Evolutionary conservation across 2,113 vertebrate genomes (phyloP), one percentile per base, ranked within the genome.

Genomic region (Cyanocitta stelleri): DNA sequence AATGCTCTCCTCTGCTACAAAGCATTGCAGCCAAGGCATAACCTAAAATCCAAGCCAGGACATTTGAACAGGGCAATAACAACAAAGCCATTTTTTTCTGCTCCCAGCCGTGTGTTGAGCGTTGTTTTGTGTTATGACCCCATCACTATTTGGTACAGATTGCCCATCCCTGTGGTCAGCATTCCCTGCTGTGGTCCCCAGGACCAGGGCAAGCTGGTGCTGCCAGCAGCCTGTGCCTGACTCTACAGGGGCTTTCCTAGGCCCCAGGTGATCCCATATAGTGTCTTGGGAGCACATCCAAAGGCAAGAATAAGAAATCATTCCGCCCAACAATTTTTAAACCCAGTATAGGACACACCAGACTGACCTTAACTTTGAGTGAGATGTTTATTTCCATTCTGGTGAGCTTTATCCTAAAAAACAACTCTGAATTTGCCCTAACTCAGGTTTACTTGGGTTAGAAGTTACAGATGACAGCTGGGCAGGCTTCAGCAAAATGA

Each of bases 91-190:
- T 63, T 66, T 87, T 72, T 39, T 41, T 16, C 24, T 6, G 4
- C 33, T 78, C 44, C 27, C 79, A 95, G 68, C 75, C 86, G 51
- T 2, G 1, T 32, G 35, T n/a, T 48, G 71, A 79, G 44, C 4
- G 2, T 8, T 59, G 17, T 59, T 91, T 52, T 0, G 0, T 29
- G 27, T 48, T 73, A 68, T 18, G 35, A 55, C 9, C 13, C 30
- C n/a, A 35, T 52, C 48, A 14, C 54, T 33, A 5, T 32, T 73
- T 0, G 1, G 29, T 17, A 18, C 16, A 24, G 44, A 27, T 35
- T 2, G 2, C 59, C 37, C 37, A 27, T 26, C 29, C 32, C 52
- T 0, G 0, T 7, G 23, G 37, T 16, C 7, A 5, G 54, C 3
- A 11, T 35, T 67, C 55, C 23, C 22, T 39, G 23, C 16, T 5